Evolutionary conservation across 2,113 vertebrate species (phyloP).

Genomic region (Psittacula cyanocephala): DNA sequence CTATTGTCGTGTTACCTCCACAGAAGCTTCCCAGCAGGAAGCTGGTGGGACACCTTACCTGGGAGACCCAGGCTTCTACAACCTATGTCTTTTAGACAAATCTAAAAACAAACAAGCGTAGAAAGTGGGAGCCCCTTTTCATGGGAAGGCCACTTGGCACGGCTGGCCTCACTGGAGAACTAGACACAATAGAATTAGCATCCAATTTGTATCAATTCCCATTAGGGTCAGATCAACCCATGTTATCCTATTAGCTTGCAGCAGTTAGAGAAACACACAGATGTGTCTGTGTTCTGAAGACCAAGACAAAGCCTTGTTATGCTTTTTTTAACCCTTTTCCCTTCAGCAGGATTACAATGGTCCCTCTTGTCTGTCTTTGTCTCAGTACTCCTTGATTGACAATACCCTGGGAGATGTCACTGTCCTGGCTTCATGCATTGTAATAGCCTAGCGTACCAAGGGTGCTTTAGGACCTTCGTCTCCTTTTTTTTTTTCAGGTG

Average conservation of each 20-base stretch:
- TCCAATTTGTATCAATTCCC: slow-evolving; percentile 75
- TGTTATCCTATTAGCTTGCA: slow-evolving; percentile 71
- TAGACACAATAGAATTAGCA: slow-evolving; percentile 74
- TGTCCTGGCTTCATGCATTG: slow-evolving; percentile 70
- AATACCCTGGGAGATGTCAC: slow-evolving; percentile 85
- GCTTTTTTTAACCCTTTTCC: not conserved
- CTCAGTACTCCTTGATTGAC: slow-evolving; percentile 80
- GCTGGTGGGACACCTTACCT: slow-evolving; percentile 67
- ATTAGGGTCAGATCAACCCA: slow-evolving; percentile 40
- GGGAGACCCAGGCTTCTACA: slow-evolving; percentile 33
- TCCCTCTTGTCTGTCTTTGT: slow-evolving; percentile 70
- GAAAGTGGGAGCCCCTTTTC: not conserved
- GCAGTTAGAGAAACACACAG: slow-evolving; percentile 69
- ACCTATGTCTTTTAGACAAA: slow-evolving; percentile 15
- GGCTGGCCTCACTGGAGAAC: slow-evolving; percentile 37
- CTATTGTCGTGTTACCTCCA: slow-evolving; percentile 59
- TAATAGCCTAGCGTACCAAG: slow-evolving; percentile 38
- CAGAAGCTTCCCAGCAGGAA: slow-evolving; percentile 72
- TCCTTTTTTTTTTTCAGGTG: slow-evolving; percentile 61
- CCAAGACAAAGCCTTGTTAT: slow-evolving; percentile 75
- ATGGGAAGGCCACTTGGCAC: slow-evolving; percentile 25
- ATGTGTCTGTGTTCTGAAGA: slow-evolving; percentile 62
- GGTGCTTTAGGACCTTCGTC: not conserved
- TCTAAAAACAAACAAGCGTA: slow-evolving; percentile 66
- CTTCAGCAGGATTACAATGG: slow-evolving; percentile 75